Base-by-base conservation (phyloP, 2,888 invertebrate species). In the Hymenopus coronatus region DNA sequence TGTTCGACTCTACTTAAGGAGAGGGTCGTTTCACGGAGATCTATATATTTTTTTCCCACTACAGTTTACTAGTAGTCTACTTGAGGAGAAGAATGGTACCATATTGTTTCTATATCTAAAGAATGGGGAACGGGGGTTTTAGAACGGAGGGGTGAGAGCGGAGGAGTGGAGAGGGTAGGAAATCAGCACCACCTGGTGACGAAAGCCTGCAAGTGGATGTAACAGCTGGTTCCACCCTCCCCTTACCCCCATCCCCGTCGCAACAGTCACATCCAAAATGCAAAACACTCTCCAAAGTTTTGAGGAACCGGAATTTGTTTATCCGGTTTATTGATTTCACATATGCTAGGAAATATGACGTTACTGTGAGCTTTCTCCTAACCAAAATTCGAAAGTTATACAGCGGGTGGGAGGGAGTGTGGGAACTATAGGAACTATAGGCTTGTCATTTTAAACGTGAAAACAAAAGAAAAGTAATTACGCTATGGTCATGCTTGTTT, bases 211-310 rank as follows among this genome's bases (percentile, higher is more conserved):
- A 87, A 88, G 88, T 87, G 83, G 87, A 87, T 88, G 84, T 85
- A 89, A 89, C 89, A 89, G 89, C 90, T 89, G 89, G 84, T 91
- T 90, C 91, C 84, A 91, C 91, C 91, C 91, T 91, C 90, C 88
- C 88, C 85, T 89, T 90, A 90, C 91, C 89, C 91, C 91, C 90
- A 82, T 84, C 83, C 88, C 14, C 27, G 28, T 85, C 85, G 84
- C 25, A 84, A 70, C 89, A 83, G 28, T 82, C 88, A 33, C 85
- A 86, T 87, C 33, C 88, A 54, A 83, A 88, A 84, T 86, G 82
- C 88, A 88, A 82, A 82, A 84, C 54, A 30, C 89, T 84, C 46
- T 27, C 81, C 81, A 33, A 40, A 82, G 81, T 87, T 87, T 84
- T 40, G 46, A 87, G 81, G 81, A 70, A 28, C 15, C 85, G 25